These are phyloP conservation scores for Cheilosia scutellata DNA, from an alignment of 2,888 invertebrate genomes.

Conservation along the genomic window DNA sequence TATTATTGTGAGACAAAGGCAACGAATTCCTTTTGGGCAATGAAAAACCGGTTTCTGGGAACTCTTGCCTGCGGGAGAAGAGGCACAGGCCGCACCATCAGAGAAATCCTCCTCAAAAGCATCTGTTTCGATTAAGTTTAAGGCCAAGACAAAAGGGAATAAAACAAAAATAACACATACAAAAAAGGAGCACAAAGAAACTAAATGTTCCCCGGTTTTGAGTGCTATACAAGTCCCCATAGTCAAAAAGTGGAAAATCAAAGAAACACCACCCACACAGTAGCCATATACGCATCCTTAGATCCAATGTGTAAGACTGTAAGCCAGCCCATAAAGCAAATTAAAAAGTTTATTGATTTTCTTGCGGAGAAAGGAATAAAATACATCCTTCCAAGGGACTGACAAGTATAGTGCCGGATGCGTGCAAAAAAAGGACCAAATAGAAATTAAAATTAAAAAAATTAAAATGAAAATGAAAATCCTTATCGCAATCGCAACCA, in stretches of 20 bases:
- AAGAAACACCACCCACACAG: slow-evolving; percentile 23
- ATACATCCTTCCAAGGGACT: slow-evolving; percentile 2
- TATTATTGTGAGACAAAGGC: slow-evolving; percentile 68
- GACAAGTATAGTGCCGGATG: not conserved
- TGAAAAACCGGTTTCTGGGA: slow-evolving; percentile 41
- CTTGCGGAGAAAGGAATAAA: not conserved
- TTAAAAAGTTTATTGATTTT: slow-evolving; percentile 60
- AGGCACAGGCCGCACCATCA: not conserved
- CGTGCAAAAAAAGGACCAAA: slow-evolving; percentile 12
- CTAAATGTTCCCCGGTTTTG: slow-evolving; percentile 38
- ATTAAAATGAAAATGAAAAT: slow-evolving; percentile 40
- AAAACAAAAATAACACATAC: not conserved
- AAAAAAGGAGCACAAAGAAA: slow-evolving; percentile 22
- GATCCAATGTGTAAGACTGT: slow-evolving; percentile 12
- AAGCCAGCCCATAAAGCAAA: slow-evolving; percentile 48
- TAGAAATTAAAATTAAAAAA: slow-evolving; percentile 45
- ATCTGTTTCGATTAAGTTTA: slow-evolving; percentile 33
- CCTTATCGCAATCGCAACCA: slow-evolving; percentile 56
- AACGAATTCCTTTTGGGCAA: slow-evolving; percentile 35
- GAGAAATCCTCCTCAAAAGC: slow-evolving; percentile 35
- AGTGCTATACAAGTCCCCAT: slow-evolving; percentile 22
- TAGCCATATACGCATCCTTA: slow-evolving; percentile 10
- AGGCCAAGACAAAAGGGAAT: slow-evolving; percentile 1
- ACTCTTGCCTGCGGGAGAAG: not conserved
- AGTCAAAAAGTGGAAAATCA: slow-evolving; percentile 65